Base-by-base conservation (phyloP, 1,140 invertebrate genomes). In the Bombus ignitus region DNA sequence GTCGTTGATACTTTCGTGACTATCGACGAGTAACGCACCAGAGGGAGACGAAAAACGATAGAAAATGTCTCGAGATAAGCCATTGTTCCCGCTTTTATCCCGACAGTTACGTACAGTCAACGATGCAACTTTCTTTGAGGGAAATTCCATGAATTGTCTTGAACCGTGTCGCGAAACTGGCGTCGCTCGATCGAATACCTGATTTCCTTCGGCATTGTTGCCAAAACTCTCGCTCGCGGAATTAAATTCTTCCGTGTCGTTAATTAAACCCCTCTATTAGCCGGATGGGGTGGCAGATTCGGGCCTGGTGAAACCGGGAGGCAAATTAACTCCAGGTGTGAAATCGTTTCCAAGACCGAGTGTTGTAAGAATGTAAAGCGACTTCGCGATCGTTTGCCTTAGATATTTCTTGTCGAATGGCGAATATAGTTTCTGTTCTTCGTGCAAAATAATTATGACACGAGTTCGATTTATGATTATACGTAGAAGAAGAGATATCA, bases 41-140 rank as follows among this genome's bases (percentile, higher is more conserved):
- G 66, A 68, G 73, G 18, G 18, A 39, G 72, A 77, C 73, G 78
- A 18, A 68, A 86, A 85, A 85, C 62, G 77, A 62, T n/a, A 72
- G 81, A 73, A 77, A 89, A 74, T 42, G 81, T 89, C 88, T 72
- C 66, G 80, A 87, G 88, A 88, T 86, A 88, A 88, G 87, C 75
- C 62, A 25, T 66, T 78, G 42, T 25, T 5, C 57, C 42, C 81
- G 15, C 32, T 83, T 88, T 76, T 76, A 85, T 80, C 57, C 57
- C 65, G 66, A 81, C 72, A 39, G 47, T 57, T 74, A 74, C 77
- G 79, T 75, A 47, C 39, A 62, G 79, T 44, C 62, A 42, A 57
- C 75, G 42, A 9, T 25, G 71, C 35, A 75, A 80, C 62, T 86
- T 88, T 75, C 70, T 70, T 68, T 42, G n/a, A 83, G 65, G 22